Base-by-base conservation (phyloP, 2,888 invertebrate species). In the Pycnomerus fuliginosus region DNA sequence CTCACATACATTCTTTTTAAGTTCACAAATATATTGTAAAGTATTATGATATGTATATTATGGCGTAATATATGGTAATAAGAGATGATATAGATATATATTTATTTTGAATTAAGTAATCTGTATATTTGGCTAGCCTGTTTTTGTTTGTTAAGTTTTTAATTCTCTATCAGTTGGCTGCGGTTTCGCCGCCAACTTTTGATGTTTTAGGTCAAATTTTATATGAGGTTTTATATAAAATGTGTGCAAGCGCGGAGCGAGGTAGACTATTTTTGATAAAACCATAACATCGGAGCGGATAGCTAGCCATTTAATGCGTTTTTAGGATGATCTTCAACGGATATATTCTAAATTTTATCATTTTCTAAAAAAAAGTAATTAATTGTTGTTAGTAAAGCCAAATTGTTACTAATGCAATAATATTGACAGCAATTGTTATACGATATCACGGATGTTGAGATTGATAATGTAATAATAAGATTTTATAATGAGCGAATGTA, bases 361-460 rank as follows among this genome's bases (percentile, higher is more conserved):
- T 53, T 58, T 54, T 61, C 48, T 56, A 37, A 45, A 46, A 47
- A 48, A 44, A 51, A 14, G 22, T 14, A 51, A 42, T 44, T 39
- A 52, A 50, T 58, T 58, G 55, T 61, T 61, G 61, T 62, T 62
- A 60, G 61, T 58, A 59, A 62, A 60, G 56, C 60, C 59, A 58
- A 60, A 61, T 60, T 62, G 61, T 63, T 62, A 61, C 52, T 56
- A 55, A 63, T 60, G 61, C 60, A 65, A 65, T 65, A 61, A 62
- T 59, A 56, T 61, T 55, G 50, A 62, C 62, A 59, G 66, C 63
- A 66, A 61, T 64, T 66, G 66, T 66, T 66, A 64, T 58, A 50
- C 46, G 53, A 60, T 62, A 61, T 66, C 64, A 61, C 61, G 52
- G 57, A 59, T 61, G 53, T 61, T 58, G 56, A 45, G 48, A 54